Evolutionary conservation across 2,113 vertebrate genomes (phyloP).

Genomic region (Alosa alosa): DNA sequence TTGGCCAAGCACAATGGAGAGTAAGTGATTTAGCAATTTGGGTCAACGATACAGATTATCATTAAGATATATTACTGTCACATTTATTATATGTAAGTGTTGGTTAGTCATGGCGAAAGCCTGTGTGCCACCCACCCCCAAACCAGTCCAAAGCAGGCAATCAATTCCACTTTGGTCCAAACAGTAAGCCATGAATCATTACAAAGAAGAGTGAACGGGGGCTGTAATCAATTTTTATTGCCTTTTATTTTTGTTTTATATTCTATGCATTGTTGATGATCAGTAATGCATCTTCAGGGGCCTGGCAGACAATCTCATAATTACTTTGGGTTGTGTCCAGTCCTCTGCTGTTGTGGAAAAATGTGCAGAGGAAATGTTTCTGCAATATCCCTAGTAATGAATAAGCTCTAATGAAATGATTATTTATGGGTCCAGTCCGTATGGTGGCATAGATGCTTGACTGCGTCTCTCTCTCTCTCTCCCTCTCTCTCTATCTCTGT

Average conservation of each 20-base stretch:
- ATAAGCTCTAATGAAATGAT: constrained; percentile 35
- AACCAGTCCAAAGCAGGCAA: constrained; percentile 31
- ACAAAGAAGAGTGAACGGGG: constrained; percentile 38
- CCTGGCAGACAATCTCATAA: constrained; percentile 18
- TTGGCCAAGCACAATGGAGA: background rate
- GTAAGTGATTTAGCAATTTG: constrained; percentile 42
- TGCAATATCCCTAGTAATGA: constrained; percentile 34
- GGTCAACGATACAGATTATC: constrained; percentile 34
- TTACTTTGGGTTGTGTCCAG: constrained; percentile 40
- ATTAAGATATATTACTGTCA: constrained; percentile 34
- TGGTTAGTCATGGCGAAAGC: constrained; percentile 34
- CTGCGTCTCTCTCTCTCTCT: background rate
- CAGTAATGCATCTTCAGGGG: constrained; percentile 39
- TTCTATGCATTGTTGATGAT: constrained; percentile 39
- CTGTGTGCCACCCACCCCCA: background rate
- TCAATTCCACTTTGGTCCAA: constrained; percentile 40
- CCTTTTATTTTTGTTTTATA: constrained; percentile 39
- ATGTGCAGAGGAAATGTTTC: background rate
- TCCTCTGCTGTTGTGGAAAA: constrained; percentile 23
- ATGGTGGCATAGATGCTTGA: constrained; percentile 16
- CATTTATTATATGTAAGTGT: constrained; percentile 6
- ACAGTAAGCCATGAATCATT: constrained; percentile 40
- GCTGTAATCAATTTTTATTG: constrained; percentile 39
- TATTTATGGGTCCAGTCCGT: constrained; percentile 12
- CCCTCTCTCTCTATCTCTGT: background rate